Evolutionary conservation across 2,113 vertebrate species (phyloP).

Genomic region (Carassius gibelio): DNA sequence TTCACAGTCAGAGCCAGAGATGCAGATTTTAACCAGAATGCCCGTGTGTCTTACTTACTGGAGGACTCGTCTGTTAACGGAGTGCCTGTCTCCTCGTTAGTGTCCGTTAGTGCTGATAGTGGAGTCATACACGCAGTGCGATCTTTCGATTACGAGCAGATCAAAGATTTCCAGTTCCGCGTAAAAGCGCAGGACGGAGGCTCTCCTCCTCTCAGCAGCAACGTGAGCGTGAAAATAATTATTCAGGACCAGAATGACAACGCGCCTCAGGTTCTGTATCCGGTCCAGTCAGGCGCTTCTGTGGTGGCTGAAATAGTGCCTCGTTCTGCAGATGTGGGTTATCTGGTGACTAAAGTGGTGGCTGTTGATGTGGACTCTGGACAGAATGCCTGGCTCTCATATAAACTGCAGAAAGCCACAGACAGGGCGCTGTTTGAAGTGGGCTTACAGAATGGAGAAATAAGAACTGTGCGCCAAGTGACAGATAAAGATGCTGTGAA

Average conservation of each 20-base stretch:
- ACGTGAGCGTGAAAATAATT: constrained; percentile 56
- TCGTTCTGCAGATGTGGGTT: constrained; percentile 56
- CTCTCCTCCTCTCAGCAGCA: constrained; percentile 67
- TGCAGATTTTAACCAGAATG: constrained; percentile 48
- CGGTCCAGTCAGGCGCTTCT: constrained; percentile 55
- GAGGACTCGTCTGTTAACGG: constrained; percentile 37
- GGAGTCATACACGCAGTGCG: constrained; percentile 50
- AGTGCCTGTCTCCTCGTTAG: constrained; percentile 43
- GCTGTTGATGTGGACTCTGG: constrained; percentile 60
- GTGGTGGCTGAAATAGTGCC: constrained; percentile 59
- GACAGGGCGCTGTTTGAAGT: constrained; percentile 64
- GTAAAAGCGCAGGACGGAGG: constrained; percentile 72
- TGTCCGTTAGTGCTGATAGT: constrained; percentile 53
- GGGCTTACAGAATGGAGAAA: constrained; percentile 63
- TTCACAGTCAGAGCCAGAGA: constrained; percentile 54
- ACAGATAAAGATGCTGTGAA: constrained; percentile 58
- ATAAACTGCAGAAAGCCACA: constrained; percentile 59
- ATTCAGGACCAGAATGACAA: constrained; percentile 71
- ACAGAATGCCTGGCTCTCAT: constrained; percentile 65
- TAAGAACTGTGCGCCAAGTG: constrained; percentile 55
- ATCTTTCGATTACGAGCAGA: constrained; percentile 65
- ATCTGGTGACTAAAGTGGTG: constrained; percentile 53
- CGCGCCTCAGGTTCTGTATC: constrained; percentile 61
- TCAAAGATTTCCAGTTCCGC: constrained; percentile 65
- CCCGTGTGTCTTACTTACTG: constrained; percentile 45